Evolutionary conservation across 2,888 invertebrate species (phyloP).

Genomic region (Chirona hameri): DNA sequence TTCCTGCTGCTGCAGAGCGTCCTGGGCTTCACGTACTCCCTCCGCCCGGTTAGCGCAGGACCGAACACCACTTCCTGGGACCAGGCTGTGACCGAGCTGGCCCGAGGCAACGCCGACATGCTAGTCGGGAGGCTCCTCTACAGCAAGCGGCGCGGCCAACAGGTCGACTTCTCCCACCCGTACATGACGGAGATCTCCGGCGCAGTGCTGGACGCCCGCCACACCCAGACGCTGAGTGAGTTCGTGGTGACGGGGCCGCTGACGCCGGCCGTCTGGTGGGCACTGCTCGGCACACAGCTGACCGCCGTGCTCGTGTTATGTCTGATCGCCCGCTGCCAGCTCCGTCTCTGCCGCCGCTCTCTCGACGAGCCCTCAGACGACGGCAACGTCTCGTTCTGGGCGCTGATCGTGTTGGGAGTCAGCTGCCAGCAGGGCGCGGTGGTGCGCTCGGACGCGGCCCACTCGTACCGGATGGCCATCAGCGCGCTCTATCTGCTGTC

Average conservation of each 20-base stretch:
- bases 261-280: neutral
- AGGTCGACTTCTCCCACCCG: neutral
- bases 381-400: neutral
- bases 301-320: neutral
- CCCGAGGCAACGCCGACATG: neutral
- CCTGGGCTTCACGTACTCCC: neutral
- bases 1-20: neutral
- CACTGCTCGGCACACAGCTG: neutral
- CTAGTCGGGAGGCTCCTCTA: neutral
- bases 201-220: neutral
- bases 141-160: neutral
- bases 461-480: neutral
- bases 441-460: neutral
- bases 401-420: slow-evolving; percentile 1
- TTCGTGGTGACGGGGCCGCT: neutral
- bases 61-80: neutral
- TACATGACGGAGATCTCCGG: neutral
- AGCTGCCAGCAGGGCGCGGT: neutral
- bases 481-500: neutral
- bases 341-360: neutral
- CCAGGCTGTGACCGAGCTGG: neutral
- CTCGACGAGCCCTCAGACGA: neutral
- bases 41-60: neutral
- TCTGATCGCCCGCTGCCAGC: neutral
- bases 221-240: neutral